These are phyloP conservation scores for Dufourea novaeangliae DNA, from an alignment of 1,140 invertebrate species.

Conservation along the genomic window DNA sequence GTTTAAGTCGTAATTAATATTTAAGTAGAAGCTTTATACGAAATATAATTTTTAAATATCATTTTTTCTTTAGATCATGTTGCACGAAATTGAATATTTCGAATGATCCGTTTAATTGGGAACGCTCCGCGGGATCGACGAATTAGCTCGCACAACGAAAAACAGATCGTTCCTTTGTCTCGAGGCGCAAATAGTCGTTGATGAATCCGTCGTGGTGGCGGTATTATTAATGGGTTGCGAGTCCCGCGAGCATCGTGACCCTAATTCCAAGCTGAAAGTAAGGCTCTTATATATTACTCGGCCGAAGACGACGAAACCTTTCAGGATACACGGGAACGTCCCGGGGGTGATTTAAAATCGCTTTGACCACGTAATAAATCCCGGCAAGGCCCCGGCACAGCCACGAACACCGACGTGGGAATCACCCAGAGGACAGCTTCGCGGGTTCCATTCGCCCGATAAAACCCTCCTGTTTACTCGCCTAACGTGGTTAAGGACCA, in stretches of 20 bases:
- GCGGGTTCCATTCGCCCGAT: conserved; percentile 35
- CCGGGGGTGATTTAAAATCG: conserved; percentile 45
- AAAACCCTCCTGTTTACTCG: conserved; percentile 47
- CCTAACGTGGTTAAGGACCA: conserved; percentile 32
- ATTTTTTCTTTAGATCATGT: too few species aligned
- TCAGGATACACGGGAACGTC: conserved; percentile 19
- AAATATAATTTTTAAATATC: too few species aligned
- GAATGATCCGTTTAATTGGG: background rate
- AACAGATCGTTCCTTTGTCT: conserved; percentile 5
- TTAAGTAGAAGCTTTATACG: too few species aligned
- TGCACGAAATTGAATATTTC: too few species aligned
- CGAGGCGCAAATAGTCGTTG: background rate
- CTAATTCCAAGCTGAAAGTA: background rate
- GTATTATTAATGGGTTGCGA: conserved; percentile 14
- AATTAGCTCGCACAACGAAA: too few species aligned
- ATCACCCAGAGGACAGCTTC: conserved; percentile 26
- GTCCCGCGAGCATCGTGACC: conserved; percentile 17
- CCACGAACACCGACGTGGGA: background rate
- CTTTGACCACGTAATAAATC: conserved; percentile 46
- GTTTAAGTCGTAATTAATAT: too few species aligned
- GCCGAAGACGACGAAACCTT: conserved; percentile 29
- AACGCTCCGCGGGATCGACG: too few species aligned
- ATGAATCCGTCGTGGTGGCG: background rate
- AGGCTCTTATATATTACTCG: conserved; percentile 1
- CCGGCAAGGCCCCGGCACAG: background rate